Evolutionary conservation across 2,113 vertebrate species (phyloP).

Genomic region (Syngnathus typhle): DNA sequence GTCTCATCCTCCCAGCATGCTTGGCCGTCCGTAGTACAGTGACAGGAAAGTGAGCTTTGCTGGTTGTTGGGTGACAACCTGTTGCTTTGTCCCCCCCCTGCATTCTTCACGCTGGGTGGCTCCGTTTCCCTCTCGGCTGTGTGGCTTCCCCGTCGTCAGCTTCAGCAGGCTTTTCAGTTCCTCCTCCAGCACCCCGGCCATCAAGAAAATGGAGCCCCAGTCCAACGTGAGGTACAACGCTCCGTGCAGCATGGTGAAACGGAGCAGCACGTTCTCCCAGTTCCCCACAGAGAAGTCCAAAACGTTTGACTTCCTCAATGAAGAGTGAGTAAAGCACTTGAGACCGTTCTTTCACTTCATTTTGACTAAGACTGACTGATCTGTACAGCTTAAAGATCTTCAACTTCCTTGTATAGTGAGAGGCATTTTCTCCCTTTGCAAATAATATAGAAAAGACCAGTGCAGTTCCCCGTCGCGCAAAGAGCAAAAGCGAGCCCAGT

Average conservation of each 20-base stretch:
- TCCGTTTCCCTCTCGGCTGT: constrained; percentile 37
- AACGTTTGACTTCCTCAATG: constrained; percentile 93
- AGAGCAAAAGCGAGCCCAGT: constrained; percentile 92
- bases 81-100: constrained; percentile 19
- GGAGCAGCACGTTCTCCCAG: constrained; percentile 85
- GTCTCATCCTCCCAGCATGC: constrained; percentile 53
- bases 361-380: background rate
- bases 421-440: constrained; percentile 1
- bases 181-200: constrained; percentile 73
- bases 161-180: constrained; percentile 98
- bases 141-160: constrained; percentile 63
- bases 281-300: constrained; percentile 84
- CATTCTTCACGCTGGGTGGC: constrained; percentile 29
- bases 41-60: constrained; percentile 23
- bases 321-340: constrained; percentile 78
- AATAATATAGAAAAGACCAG: constrained; percentile 56
- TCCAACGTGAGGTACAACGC: constrained; percentile 89
- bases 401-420: background rate
- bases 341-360: background rate
- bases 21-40: constrained; percentile 21
- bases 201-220: constrained; percentile 81
- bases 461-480: constrained; percentile 75
- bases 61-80: constrained; percentile 46
- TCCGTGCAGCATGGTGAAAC: constrained; percentile 70
- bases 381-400: background rate